phyloP scores from a whole-genome alignment of 2,113 vertebrate genomes.

The Glaucidium brasilianum region DNA sequence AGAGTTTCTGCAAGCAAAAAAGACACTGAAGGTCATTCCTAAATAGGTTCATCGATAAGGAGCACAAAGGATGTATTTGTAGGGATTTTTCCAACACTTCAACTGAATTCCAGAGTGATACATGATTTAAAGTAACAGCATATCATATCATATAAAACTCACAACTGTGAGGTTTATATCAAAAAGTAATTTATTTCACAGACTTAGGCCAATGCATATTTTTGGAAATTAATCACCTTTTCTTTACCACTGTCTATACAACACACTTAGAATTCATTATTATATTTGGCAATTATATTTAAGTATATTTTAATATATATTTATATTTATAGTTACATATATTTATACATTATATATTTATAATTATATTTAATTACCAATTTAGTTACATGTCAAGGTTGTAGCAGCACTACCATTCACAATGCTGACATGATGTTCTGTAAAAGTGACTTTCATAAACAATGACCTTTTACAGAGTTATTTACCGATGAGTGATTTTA shows the following conservation, averaged over 20 bases:
- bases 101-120: not conserved
- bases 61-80: not conserved
- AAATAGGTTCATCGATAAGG: not conserved
- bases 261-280: not conserved
- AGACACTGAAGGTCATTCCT: not conserved
- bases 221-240: not conserved
- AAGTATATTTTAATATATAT: no score
- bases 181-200: not conserved
- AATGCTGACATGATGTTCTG: not conserved
- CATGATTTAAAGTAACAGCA: not conserved
- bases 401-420: not conserved
- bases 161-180: not conserved
- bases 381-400: not conserved
- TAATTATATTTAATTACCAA: not conserved
- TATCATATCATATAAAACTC: no score
- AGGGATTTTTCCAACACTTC: not conserved
- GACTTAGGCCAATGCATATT: not conserved
- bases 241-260: not conserved
- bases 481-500: not conserved
- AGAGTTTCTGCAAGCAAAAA: not conserved
- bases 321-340: no score
- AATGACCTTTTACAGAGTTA: not conserved
- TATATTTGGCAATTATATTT: not conserved
- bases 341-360: no score
- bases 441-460: not conserved